Base-by-base conservation (phyloP, 1,140 invertebrate species). In the Pogonus chalceus region DNA sequence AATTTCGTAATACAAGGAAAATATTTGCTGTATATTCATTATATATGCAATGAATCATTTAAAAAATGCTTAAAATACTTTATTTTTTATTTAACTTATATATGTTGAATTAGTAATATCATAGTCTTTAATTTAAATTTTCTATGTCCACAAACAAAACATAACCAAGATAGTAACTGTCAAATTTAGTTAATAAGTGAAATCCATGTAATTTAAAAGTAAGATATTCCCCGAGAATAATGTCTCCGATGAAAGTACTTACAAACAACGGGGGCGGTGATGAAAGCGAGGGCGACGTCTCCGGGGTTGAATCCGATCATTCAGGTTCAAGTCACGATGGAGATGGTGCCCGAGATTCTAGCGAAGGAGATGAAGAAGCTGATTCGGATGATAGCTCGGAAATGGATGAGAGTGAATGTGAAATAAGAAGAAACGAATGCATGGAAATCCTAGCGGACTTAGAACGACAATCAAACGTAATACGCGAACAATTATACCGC, bases 331-430 rank as follows among this genome's bases (percentile, higher is more conserved):
- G 76, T 72, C 26, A 74, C 20, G 81, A 79, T 54, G 72, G 78
- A 56, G 79, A 77, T 1, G 79, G 72, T 20, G 80, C 78, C 23
- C 75, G 81, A 20, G 84, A 85, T 55, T 83, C 84, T 58, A 86
- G 83, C 58, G 83, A 81, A 54, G 82, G 84, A 56, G 77, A 77
- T 49, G 81, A 83, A 63, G 83, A 86, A 59, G 82, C 77, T 20
- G 85, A 87, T 56, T 86, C 84, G 10, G 84, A 87, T 74, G 85
- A 87, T 66, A 86, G 83, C 50, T 87, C 83, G 65, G 93, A 96
- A 71, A 86, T 96, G 81, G 92, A 96, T 72, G 90, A 93, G 70
- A 87, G 85, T 59, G 91, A 93, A 74, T 94, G 90, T 63, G 91
- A 95, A 62, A 79, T 81, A 51, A 74, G 88, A 48, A 76, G 89